Conservation (phyloP, 1,140 invertebrate genomes). For the Diorhabda sublineata region DNA sequence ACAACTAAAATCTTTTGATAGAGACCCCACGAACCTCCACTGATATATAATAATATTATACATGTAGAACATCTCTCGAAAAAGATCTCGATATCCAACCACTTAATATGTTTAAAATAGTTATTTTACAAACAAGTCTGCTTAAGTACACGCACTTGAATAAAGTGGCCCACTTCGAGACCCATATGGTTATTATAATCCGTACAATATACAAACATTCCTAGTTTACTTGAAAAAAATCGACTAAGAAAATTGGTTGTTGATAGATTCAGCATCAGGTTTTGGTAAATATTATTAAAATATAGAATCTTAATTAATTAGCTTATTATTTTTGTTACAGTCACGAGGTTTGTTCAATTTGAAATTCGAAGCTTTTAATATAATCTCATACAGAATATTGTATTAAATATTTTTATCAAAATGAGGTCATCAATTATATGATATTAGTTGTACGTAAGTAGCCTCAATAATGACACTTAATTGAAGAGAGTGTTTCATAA, state of each 20-base stretch:
- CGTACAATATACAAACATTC: constrained; percentile 29
- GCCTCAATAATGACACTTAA: no score
- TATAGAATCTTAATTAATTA: neutral
- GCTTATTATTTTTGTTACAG: neutral
- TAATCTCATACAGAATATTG: no score
- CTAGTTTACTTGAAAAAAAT: constrained; percentile 26
- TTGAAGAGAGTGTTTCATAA: no score
- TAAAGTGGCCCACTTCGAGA: constrained; percentile 41
- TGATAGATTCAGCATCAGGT: neutral
- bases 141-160: constrained; percentile 43
- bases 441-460: no score
- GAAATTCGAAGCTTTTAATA: no score
- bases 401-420: no score
- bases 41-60: no score
- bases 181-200: constrained; percentile 45
- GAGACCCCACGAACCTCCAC: no score
- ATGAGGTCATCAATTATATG: no score
- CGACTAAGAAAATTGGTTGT: neutral
- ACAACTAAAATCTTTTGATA: no score
- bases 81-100: constrained; percentile 28
- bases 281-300: neutral
- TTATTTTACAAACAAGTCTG: constrained; percentile 44
- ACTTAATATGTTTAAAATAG: constrained; percentile 43
- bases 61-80: constrained; percentile 26
- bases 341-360: no score